Evolutionary conservation across 2,113 vertebrate species (phyloP), one percentile per base, ranked within the genome.

Genomic region (Platichthys flesus): DNA sequence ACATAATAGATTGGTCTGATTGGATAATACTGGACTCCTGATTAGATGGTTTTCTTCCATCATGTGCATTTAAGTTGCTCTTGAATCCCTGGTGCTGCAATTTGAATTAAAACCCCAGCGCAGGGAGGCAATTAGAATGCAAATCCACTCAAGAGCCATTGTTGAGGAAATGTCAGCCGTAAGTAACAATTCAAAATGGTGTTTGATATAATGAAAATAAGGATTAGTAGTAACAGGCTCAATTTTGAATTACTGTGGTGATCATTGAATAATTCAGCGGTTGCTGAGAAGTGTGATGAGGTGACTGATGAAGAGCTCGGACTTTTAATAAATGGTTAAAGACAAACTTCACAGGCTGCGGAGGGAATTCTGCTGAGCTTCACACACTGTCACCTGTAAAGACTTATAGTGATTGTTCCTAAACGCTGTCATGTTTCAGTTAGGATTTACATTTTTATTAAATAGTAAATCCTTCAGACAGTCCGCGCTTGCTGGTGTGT

Each of bases 401-500:
- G 26, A 59, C 28, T 49, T 56, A 42, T 4, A 64, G 28, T 21
- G 57, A 49, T 37, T 57, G 37, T 78, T 63, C 52, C 59, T 12
- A 35, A 55, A 58, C 5, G 26, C 69, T 40, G 31, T 42, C 42
- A 71, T 79, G 58, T 64, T 64, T 79, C 9, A 60, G 21, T n/a
- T 49, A 4, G 5, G 28, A 78, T 80, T 74, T 74, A 81, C 71
- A 85, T 78, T 80, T 72, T 74, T 67, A 83, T 68, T 47, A 49
- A 26, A 71, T 2, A 10, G 21, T 67, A 74, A 67, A 67, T 70
- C 35, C 7, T 18, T 52, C 37, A 14, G 42, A 65, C 58, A 75
- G 57, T 63, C 47, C 9, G 18, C 24, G 54, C 37, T 54, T 20
- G 40, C 49, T 80, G 64, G 23, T 45, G 52, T 65, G 49, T 47